Conservation (phyloP, 2,888 invertebrate species). For the Dione juno region DNA sequence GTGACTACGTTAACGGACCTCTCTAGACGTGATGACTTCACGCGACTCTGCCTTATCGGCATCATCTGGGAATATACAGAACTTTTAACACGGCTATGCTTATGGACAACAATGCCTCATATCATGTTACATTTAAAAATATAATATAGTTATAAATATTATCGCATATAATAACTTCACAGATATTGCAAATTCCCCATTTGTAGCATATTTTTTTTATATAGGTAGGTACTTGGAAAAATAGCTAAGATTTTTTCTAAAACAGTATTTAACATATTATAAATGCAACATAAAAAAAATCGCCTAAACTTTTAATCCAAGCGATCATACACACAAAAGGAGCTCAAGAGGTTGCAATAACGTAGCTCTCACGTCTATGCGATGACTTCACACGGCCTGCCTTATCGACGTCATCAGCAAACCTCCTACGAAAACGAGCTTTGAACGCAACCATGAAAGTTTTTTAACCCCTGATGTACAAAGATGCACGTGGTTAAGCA, state of each 20-base stretch:
- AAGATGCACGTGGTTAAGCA: constrained; percentile 16
- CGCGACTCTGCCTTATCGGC: constrained; percentile 53
- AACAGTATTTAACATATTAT: neutral
- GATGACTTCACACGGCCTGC: constrained; percentile 51
- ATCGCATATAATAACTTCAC: neutral
- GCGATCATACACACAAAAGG: constrained; percentile 31
- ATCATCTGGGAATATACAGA: constrained; percentile 48
- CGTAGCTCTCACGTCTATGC: constrained; percentile 47
- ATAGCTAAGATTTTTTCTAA: neutral
- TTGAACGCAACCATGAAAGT: constrained; percentile 33
- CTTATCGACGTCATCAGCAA: constrained; percentile 53
- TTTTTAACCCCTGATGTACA: constrained; percentile 31
- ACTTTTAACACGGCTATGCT: constrained; percentile 31
- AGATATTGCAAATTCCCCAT: no score
- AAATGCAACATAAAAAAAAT: neutral
- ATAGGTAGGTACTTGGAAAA: no score
- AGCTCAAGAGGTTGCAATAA: constrained; percentile 46
- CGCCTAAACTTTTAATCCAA: constrained; percentile 18
- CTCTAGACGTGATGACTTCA: constrained; percentile 46
- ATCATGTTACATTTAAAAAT: neutral
- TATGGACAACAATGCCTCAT: neutral
- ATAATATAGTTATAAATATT: neutral
- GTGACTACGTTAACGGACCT: constrained; percentile 42
- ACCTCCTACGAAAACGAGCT: constrained; percentile 46
- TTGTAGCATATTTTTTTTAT: no score